Conservation (phyloP, 1,140 invertebrate genomes). For the Drosophila mauritiana region DNA sequence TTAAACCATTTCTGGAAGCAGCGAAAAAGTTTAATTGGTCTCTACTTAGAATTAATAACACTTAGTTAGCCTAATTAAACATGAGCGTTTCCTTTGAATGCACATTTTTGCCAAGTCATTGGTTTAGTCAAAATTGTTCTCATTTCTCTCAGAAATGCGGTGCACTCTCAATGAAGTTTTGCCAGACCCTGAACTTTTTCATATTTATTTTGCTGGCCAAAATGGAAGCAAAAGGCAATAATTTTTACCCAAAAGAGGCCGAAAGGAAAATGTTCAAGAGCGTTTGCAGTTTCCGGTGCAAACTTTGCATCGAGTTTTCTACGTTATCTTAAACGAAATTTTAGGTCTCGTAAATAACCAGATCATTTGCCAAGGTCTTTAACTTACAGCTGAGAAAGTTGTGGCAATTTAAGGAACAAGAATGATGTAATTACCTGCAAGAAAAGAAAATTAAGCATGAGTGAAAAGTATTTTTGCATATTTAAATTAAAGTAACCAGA, state of each 20-base stretch:
- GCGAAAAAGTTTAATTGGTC: no score
- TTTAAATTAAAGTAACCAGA: constrained; percentile 18
- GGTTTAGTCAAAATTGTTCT: neutral
- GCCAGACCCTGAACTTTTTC: constrained; percentile 17
- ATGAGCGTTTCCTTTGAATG: neutral
- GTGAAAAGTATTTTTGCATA: neutral
- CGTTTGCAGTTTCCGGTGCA: constrained; percentile 19
- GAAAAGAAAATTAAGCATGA: neutral
- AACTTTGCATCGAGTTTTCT: constrained; percentile 39
- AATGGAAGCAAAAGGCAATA: constrained; percentile 26
- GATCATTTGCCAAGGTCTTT: constrained; percentile 46
- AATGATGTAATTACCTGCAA: constrained; percentile 33
- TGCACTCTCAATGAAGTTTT: constrained; percentile 42
- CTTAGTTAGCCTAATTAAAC: neutral
- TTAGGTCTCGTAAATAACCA: constrained; percentile 43
- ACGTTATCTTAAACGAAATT: constrained; percentile 30
- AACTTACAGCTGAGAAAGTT: constrained; percentile 40
- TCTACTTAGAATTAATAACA: neutral
- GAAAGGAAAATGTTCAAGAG: constrained; percentile 33
- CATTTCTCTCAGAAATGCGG: constrained; percentile 14
- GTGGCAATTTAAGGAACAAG: constrained; percentile 1
- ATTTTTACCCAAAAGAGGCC: constrained; percentile 24
- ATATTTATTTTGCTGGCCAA: constrained; percentile 35
- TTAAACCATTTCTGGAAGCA: neutral
- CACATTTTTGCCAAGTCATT: constrained; percentile 1